Conservation (phyloP, 2,888 invertebrate species). For the Agrotis puta region DNA sequence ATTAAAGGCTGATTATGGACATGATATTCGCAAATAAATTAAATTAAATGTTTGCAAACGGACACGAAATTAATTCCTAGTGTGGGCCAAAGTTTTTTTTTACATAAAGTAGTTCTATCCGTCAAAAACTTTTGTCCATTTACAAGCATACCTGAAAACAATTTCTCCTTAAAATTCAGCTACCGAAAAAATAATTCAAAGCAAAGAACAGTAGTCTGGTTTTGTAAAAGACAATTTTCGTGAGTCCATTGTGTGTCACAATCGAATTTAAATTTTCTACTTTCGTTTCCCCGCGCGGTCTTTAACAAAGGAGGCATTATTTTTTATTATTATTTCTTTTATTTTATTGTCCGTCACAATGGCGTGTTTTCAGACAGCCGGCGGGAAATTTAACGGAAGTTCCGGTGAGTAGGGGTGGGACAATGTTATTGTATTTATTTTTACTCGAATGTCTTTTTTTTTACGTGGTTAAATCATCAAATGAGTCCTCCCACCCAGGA, state of each 20-base stretch:
- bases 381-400: conserved; percentile 56
- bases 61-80: no score
- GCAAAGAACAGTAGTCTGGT: conserved; percentile 25
- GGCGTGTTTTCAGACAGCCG: conserved; percentile 62
- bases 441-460: conserved; percentile 1
- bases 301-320: conserved; percentile 76
- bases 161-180: conserved; percentile 26
- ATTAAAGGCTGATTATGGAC: no score
- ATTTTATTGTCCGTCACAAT: conserved; percentile 77
- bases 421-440: neutral
- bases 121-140: neutral
- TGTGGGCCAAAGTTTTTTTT: no score
- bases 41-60: no score
- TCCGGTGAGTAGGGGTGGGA: conserved; percentile 59
- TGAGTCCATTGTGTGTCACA: conserved; percentile 67
- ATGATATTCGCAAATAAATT: no score
- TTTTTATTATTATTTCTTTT: conserved; percentile 83
- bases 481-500: no score
- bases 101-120: no score
- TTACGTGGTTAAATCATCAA: no score
- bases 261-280: conserved; percentile 80
- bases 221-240: conserved; percentile 71
- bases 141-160: conserved; percentile 8
- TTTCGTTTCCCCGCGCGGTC: conserved; percentile 56
- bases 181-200: conserved; percentile 34